Conservation (phyloP, 2,797 vertebrate species). For the Squalus acanthias region DNA sequence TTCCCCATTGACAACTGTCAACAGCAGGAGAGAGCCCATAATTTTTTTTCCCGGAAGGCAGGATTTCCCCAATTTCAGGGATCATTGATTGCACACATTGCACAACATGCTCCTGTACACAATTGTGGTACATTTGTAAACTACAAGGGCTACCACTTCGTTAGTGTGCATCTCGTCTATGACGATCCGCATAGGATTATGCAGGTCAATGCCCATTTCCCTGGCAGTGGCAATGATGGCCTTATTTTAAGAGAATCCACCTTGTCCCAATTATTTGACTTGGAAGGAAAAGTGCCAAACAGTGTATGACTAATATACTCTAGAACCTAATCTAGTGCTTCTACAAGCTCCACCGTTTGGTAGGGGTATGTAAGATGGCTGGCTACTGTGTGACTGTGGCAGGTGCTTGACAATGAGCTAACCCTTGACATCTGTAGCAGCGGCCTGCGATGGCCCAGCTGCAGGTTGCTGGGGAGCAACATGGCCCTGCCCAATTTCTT, state of each 20-base stretch:
- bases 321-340: background rate
- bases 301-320: background rate
- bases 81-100: background rate
- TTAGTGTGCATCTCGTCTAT: background rate
- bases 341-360: background rate
- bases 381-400: background rate
- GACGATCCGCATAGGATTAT: background rate
- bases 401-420: background rate
- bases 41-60: background rate
- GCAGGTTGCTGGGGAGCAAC: background rate
- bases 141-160: background rate
- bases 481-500: background rate
- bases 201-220: background rate
- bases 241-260: background rate
- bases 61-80: background rate
- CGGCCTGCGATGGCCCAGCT: background rate
- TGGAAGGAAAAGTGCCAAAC: background rate
- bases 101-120: background rate
- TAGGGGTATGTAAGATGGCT: background rate
- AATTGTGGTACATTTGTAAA: background rate
- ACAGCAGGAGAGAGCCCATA: background rate
- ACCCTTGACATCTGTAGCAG: background rate
- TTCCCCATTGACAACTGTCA: background rate
- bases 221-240: background rate
- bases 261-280: background rate